Evolutionary conservation across 2,113 vertebrate genomes (phyloP), one percentile per base, ranked within the genome.

Genomic region (Tympanuchus pallidicinctus): DNA sequence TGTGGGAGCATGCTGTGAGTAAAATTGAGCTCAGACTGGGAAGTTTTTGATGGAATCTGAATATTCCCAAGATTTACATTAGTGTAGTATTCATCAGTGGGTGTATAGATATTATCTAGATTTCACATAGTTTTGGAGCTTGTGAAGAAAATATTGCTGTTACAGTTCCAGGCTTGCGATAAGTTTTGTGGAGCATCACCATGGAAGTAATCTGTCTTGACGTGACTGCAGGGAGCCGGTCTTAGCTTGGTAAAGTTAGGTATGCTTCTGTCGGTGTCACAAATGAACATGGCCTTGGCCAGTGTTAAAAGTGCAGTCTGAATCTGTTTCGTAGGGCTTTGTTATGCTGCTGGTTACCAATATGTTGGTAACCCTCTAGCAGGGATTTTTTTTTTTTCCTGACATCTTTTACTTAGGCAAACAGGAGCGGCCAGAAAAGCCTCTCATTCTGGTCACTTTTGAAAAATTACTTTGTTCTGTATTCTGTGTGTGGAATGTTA

Each of bases 141-240:
- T 73, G 30, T 45, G 72, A 82, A 91, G n/a, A 85, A 80, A 95
- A 50, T 16, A 91, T 42, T 45, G 80, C 16, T 66, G 11, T 65
- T 94, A 40, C 15, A 52, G 60, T 38, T 92, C 27, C 69, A 64
- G 20, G 36, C 56, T 70, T 52, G 13, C 80, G 54, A 30, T 89
- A 61, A 64, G 22, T 81, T 92, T 94, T 85, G 43, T 82, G 81
- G 70, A 90, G 27, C 40, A 59, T 93, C 40, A 5, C 38, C 15
- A 57, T 90, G 93, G 91, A 96, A 95, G 61, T 96, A 96, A 95
- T 92, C 78, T 93, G 77, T 92, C 92, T 81, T 97, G 92, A 93
- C 82, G 63, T 5, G 57, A 82, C 78, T 89, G 50, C 66, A 83
- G 84, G 59, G 77, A 95, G 79, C 47, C 77, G 81, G 72, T 86